Evolutionary conservation across 2,797 vertebrate species (phyloP).

Genomic region (Myiotriccus ornatus): DNA sequence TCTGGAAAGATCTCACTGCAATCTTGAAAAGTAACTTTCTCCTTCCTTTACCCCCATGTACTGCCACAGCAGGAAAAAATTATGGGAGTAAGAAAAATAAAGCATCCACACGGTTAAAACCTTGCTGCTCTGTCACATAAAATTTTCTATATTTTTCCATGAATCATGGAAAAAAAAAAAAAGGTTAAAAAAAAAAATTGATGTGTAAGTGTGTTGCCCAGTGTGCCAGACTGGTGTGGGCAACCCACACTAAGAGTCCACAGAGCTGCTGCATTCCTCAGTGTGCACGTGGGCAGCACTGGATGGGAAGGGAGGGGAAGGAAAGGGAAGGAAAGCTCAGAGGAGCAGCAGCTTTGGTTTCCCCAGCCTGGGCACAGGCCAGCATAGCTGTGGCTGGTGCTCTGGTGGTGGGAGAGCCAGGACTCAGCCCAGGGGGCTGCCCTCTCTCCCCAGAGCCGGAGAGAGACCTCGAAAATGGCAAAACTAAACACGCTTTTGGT

Average conservation of each 20-base stretch:
- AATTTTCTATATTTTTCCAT: background rate
- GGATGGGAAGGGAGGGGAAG: background rate
- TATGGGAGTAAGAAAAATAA: background rate
- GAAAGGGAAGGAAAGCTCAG: background rate
- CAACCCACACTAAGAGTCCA: background rate
- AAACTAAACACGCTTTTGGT: fast-evolving
- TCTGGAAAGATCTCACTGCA: conserved; percentile 6
- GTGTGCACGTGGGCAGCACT: fast-evolving
- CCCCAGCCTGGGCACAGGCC: background rate
- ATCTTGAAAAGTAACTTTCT: background rate
- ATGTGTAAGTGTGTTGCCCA: background rate
- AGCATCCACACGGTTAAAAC: background rate
- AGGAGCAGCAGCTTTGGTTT: background rate
- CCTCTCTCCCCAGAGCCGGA: background rate
- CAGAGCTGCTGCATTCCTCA: background rate
- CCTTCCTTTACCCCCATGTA: background rate
- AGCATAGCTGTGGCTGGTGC: background rate
- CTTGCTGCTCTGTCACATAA: background rate
- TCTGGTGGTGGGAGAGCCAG: background rate
- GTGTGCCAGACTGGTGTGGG: background rate
- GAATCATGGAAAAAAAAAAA: background rate
- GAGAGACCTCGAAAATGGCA: background rate
- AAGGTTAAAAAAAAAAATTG: background rate
- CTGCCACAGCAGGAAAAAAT: background rate
- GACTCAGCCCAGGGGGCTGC: background rate